These are phyloP conservation scores for Drosophila lowei DNA, from an alignment of 1,140 invertebrate species.

Conservation along the genomic window DNA sequence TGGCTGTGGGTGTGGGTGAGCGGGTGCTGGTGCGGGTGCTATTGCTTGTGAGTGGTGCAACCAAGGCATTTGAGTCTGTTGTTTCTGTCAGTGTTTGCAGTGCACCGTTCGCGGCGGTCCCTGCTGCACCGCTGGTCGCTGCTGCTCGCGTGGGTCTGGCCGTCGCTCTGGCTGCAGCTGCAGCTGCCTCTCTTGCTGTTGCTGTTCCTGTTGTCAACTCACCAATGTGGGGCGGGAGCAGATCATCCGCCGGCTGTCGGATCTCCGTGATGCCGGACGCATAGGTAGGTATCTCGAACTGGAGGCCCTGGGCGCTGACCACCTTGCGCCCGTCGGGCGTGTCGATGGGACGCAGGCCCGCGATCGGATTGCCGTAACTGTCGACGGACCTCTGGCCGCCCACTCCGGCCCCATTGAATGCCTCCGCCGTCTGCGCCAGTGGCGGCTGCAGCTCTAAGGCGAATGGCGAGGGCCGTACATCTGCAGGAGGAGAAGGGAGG, in stretches of 20 bases:
- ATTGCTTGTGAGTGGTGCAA: slow-evolving; percentile 33
- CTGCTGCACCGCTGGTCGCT: slow-evolving; percentile 13
- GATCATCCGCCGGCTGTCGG: slow-evolving; percentile 70
- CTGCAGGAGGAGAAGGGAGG: slow-evolving; percentile 64
- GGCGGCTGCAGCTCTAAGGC: slow-evolving; percentile 78
- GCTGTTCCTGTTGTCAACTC: slow-evolving; percentile 62
- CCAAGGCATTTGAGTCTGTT: slow-evolving; percentile 13
- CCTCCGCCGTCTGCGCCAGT: slow-evolving; percentile 44
- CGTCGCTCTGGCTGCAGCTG: not conserved
- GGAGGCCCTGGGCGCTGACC: slow-evolving; percentile 75
- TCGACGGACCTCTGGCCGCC: slow-evolving; percentile 50
- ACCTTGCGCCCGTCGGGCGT: slow-evolving; percentile 80
- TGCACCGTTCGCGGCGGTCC: not conserved
- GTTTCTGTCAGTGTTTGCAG: slow-evolving; percentile 8
- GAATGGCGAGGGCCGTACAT: slow-evolving; percentile 76
- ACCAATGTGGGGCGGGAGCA: slow-evolving; percentile 82
- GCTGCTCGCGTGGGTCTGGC: slow-evolving; percentile 9
- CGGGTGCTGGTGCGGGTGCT: slow-evolving; percentile 37
- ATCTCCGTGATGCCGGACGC: slow-evolving; percentile 82
- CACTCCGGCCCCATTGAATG: slow-evolving; percentile 37
- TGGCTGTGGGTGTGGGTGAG: slow-evolving; percentile 14
- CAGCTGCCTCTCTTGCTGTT: not conserved
- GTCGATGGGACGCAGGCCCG: slow-evolving; percentile 69
- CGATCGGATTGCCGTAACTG: slow-evolving; percentile 81
- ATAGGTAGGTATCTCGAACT: slow-evolving; percentile 82